phyloP scores from a whole-genome alignment of 2,888 invertebrate species.

The Chaetoderma sp. region DNA sequence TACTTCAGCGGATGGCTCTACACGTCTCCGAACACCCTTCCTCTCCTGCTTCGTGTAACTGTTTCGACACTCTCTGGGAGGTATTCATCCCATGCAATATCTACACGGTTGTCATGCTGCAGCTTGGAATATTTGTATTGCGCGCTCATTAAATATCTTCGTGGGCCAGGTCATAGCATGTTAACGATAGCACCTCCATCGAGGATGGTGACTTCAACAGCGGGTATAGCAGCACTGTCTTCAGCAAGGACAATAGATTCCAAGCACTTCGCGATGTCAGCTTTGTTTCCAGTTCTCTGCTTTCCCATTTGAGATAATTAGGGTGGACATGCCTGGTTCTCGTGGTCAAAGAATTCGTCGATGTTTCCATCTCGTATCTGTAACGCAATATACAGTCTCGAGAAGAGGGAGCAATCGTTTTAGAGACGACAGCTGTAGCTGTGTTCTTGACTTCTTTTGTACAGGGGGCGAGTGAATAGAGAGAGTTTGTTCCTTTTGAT shows the following conservation, averaged over 20 bases:
- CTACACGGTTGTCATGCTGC: not conserved
- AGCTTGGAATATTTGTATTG: not conserved
- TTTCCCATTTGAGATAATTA: slow-evolving; percentile 12
- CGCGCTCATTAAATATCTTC: not conserved
- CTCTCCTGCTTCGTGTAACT: not conserved
- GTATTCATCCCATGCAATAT: not conserved
- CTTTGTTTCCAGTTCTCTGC: slow-evolving; percentile 13
- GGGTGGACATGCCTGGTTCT: slow-evolving; percentile 22
- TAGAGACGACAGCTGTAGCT: not conserved
- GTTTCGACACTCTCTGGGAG: not conserved
- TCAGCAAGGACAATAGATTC: not conserved
- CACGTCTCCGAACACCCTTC: not conserved
- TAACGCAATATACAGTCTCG: slow-evolving; percentile 17
- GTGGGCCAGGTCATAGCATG: not conserved
- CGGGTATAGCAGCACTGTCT: not conserved
- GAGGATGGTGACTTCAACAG: not conserved
- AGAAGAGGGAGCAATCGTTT: not conserved
- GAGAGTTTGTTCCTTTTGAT: not conserved
- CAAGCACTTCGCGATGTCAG: slow-evolving; percentile 7
- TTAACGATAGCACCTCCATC: not conserved
- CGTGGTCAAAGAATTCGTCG: slow-evolving; percentile 24
- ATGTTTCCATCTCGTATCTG: slow-evolving; percentile 23
- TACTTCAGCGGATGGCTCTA: not conserved
- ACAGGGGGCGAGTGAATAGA: not conserved
- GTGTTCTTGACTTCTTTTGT: not conserved